Percentiles rank a stretch among this genome's conserved stretches.
phyloP scores from a whole-genome alignment of 1,140 invertebrate genomes.

The Drosophila pandora region DNA sequence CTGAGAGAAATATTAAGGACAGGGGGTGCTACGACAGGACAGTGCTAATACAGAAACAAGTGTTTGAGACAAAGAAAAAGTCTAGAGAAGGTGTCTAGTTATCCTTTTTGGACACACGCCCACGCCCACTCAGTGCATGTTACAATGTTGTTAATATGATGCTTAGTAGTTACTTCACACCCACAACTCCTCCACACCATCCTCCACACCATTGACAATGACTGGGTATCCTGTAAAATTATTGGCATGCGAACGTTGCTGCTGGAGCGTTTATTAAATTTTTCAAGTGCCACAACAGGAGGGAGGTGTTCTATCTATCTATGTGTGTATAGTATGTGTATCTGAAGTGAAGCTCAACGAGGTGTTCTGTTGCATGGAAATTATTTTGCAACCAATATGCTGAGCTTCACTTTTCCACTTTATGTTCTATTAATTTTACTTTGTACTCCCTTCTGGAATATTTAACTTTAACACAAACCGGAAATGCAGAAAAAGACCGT shows the following conservation, averaged over 20 bases:
- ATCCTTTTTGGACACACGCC: neutral
- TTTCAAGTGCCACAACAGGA: constrained; percentile 66
- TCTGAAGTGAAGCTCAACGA: neutral
- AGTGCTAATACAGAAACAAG: no score
- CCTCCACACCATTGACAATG: constrained; percentile 65
- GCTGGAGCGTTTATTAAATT: constrained; percentile 79
- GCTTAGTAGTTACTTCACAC: constrained; percentile 66
- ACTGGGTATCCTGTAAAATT: constrained; percentile 65
- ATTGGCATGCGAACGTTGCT: constrained; percentile 79
- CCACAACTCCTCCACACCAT: constrained; percentile 7
- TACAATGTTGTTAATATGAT: constrained; percentile 78
- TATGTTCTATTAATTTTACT: no score
- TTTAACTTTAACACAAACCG: no score
- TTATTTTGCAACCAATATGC: constrained; percentile 28
- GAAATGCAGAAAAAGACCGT: no score
- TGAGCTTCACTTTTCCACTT: no score
- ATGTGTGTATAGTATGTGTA: neutral
- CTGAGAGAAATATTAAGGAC: neutral
- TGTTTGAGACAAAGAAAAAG: no score
- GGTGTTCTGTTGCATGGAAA: constrained; percentile 35
- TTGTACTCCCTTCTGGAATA: no score
- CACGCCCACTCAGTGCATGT: constrained; percentile 42
- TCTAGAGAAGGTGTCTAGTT: neutral
- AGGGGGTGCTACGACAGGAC: no score
- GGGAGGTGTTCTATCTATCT: neutral